These are phyloP conservation scores for Eospalax fontanierii DNA, from an alignment of 2,797 vertebrate genomes.

Conservation along the genomic window DNA sequence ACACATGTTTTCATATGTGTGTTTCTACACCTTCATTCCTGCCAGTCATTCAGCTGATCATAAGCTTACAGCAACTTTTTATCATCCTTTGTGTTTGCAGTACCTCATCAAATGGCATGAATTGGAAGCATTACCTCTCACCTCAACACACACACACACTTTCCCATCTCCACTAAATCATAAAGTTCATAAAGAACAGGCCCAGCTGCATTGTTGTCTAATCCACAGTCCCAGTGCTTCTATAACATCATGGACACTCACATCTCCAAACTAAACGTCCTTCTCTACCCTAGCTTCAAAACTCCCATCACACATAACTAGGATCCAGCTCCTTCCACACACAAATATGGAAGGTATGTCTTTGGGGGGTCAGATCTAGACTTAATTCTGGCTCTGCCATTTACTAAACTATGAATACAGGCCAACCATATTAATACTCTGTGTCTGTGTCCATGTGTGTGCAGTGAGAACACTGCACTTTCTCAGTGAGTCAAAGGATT, in stretches of 20 bases:
- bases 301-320: not conserved
- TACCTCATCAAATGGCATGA: not conserved
- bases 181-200: constrained; percentile 1
- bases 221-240: constrained; percentile 3
- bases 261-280: constrained; percentile 1
- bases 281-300: not conserved
- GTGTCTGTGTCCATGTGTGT: not conserved
- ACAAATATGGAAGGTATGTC: not conserved
- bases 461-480: not conserved
- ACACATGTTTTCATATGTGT: not conserved
- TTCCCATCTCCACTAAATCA: not conserved
- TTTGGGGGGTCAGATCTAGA: not conserved
- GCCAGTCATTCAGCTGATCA: not conserved
- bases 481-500: not conserved
- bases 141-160: not conserved
- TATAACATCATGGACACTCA: not conserved
- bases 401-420: not conserved
- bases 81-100: not conserved
- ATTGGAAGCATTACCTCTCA: not conserved
- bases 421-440: not conserved
- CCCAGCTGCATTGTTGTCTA: not conserved
- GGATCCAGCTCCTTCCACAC: not conserved
- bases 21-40: not conserved
- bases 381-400: constrained; percentile 6
- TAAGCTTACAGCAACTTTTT: not conserved